phyloP scores from a whole-genome alignment of 2,797 vertebrate genomes.

The Ceryle rudis region DNA sequence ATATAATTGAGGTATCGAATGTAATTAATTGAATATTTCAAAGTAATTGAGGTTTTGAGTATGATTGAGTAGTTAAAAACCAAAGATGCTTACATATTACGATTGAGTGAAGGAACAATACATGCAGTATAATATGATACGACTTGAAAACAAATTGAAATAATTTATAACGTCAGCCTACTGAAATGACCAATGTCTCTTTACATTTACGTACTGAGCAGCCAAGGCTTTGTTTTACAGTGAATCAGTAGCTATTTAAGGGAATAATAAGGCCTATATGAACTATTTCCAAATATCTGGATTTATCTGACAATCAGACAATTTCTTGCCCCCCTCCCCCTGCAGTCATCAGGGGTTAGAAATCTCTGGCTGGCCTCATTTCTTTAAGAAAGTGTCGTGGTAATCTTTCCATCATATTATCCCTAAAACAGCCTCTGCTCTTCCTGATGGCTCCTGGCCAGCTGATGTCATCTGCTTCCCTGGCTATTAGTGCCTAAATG shows the following conservation, averaged over 20 bases:
- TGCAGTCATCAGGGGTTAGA: background rate
- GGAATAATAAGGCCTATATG: background rate
- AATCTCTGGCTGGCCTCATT: constrained; percentile 64
- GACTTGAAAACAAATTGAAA: background rate
- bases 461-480: constrained; percentile 42
- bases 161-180: background rate
- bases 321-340: background rate
- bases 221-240: background rate
- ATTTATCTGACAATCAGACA: background rate
- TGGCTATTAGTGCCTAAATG: background rate
- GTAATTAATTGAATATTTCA: background rate
- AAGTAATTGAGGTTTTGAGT: background rate
- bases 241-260: background rate
- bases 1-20: background rate
- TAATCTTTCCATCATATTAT: constrained; percentile 70
- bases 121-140: background rate
- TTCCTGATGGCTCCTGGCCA: constrained; percentile 5
- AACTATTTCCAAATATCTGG: background rate
- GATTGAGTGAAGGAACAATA: background rate
- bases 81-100: background rate
- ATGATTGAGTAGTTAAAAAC: background rate
- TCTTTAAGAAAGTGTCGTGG: constrained; percentile 65
- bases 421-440: constrained; percentile 26
- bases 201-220: background rate
- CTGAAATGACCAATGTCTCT: background rate